A percentile compares a stretch with the other conserved stretches of the same genome.
Conservation (phyloP, 2,113 vertebrate genomes). For the Todiramphus saurophagus region DNA sequence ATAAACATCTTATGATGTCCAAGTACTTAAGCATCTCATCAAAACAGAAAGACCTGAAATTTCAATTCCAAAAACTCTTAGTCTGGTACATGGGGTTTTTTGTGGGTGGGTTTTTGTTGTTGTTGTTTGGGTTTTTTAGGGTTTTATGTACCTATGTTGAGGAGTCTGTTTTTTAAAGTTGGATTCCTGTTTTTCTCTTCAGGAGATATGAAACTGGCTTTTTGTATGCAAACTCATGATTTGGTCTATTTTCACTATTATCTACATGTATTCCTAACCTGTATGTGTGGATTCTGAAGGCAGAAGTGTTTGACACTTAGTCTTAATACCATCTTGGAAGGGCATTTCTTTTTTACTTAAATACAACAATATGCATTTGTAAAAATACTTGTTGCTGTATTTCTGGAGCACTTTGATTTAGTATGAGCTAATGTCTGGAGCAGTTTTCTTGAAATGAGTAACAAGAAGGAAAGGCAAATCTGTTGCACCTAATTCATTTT, state of each 20-base stretch:
- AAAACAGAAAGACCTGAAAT: not conserved
- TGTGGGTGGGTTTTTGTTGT: too few relatives aligned
- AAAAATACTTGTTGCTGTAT: not conserved
- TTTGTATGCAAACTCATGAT: not conserved
- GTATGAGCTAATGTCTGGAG: not conserved
- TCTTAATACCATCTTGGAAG: not conserved
- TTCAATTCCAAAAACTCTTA: not conserved
- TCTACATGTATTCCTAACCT: not conserved
- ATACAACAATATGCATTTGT: not conserved
- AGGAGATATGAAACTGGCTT: not conserved
- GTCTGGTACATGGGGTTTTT: not conserved
- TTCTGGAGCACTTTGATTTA: not conserved
- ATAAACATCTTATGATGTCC: not conserved
- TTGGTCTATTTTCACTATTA: not conserved
- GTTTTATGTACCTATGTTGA: accelerated
- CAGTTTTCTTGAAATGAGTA: not conserved
- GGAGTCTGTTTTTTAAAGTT: not conserved
- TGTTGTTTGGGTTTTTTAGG: not conserved
- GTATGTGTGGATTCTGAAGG: not conserved
- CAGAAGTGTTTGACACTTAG: not conserved
- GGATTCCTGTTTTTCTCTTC: not conserved
- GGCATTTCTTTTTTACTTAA: not conserved
- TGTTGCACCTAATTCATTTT: not conserved
- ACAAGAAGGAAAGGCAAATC: not conserved
- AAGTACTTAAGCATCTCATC: not conserved